Evolutionary conservation across 1,140 invertebrate species (phyloP).

Genomic region (Zaprionus vittiger): DNA sequence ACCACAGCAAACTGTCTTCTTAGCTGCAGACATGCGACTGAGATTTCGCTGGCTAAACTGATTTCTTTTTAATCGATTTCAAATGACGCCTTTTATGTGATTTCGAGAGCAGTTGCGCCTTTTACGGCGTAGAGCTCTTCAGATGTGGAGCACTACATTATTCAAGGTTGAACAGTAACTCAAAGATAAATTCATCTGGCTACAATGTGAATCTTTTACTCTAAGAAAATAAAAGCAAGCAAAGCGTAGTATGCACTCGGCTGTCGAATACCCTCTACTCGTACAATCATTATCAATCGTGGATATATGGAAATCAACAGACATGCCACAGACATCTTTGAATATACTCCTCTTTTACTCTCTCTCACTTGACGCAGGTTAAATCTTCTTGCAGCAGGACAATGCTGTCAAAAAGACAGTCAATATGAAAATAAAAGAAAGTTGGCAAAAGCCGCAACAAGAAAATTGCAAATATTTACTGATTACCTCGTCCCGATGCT

Average conservation of each 20-base stretch:
- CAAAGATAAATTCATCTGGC: background rate
- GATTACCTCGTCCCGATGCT: slow-evolving; percentile 67
- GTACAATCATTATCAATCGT: background rate
- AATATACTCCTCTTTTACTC: background rate
- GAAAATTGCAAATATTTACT: slow-evolving; percentile 73
- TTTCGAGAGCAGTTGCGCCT: slow-evolving; percentile 61
- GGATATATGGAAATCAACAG: too few species aligned
- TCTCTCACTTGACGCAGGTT: background rate
- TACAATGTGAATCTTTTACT: background rate
- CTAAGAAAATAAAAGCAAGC: background rate
- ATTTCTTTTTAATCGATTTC: slow-evolving; percentile 38
- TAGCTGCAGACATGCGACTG: slow-evolving; percentile 40
- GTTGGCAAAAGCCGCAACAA: slow-evolving; percentile 49
- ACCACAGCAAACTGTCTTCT: background rate
- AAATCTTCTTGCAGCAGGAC: background rate
- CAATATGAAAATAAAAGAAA: slow-evolving; percentile 57
- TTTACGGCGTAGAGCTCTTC: slow-evolving; percentile 60
- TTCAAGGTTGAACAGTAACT: slow-evolving; percentile 28
- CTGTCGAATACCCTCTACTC: background rate
- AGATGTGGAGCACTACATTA: background rate
- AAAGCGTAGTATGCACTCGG: background rate
- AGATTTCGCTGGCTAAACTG: slow-evolving; percentile 16
- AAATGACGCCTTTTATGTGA: slow-evolving; percentile 8
- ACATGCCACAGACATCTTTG: too few species aligned
- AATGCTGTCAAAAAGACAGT: slow-evolving; percentile 29